A percentile compares a stretch with the other conserved stretches of the same genome.
Evolutionary conservation across 92 coral and sea anemone species (phyloP).

Genomic region (Epizoanthus rinbou): DNA sequence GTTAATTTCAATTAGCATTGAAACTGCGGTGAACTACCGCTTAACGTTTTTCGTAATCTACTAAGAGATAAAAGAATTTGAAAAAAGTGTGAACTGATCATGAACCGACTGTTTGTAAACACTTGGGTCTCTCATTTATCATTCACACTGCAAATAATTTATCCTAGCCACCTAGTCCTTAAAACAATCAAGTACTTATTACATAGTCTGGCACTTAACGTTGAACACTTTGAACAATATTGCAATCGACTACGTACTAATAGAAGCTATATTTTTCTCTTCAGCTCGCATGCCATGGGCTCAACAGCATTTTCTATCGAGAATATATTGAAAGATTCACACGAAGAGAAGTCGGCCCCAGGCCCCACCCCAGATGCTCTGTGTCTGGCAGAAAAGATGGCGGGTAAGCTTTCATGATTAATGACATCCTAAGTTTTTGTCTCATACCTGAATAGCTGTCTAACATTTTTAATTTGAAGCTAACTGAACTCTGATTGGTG

Average conservation of each 20-base stretch:
- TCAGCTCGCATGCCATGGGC: background rate
- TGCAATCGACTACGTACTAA: background rate
- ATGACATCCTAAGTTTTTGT: slow-evolving; percentile 12
- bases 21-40: too few relatives aligned
- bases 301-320: slow-evolving; percentile 78
- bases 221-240: background rate
- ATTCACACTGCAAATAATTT: background rate
- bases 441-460: slow-evolving; percentile 8
- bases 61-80: background rate
- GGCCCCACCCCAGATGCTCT: slow-evolving; percentile 60
- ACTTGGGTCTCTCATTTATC: background rate
- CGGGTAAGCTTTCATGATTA: slow-evolving; percentile 65
- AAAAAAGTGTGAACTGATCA: too few relatives aligned
- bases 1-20: background rate
- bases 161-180: too few relatives aligned
- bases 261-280: background rate
- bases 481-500: background rate
- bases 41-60: background rate
- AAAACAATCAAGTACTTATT: background rate
- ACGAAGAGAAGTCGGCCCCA: slow-evolving; percentile 9
- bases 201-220: background rate
- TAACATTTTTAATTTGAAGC: background rate
- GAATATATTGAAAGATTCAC: slow-evolving; percentile 84
- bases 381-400: slow-evolving; percentile 85
- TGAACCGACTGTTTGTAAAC: slow-evolving; percentile 3